Evolutionary conservation across 2,113 vertebrate genomes (phyloP), one percentile per base, ranked within the genome.

Genomic region (Protobothrops mucrosquamatus): DNA sequence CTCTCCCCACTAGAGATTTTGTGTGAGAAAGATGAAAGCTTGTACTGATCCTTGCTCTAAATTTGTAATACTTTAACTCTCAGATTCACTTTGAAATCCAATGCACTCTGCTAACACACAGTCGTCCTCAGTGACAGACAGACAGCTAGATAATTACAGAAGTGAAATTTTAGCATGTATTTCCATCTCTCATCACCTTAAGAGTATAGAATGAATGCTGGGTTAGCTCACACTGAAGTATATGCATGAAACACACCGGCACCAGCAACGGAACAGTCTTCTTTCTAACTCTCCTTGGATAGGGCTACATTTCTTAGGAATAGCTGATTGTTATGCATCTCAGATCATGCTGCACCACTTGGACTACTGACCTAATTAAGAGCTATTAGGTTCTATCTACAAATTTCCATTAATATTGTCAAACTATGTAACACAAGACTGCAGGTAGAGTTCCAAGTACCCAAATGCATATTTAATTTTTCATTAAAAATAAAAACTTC

Each of bases 51-150:
- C 88, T 15, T 69, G 34, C 85, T 90, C 51, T 61, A 87, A 85
- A 81, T 59, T 39, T 7, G 61, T 91, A 18, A 23, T 0, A 0
- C 1, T 56, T n/a, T 2, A 0, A 4, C 1, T 34, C 61, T 20
- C 89, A 29, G 48, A 0, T 0, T 69, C 0, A 59, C n/a, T 74
- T 89, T 91, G 69, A 89, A 61, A 74, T 64, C 87, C 18, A 43
- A 92, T 46, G 39, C 14, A 85, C 46, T 93, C 39, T 26, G 87
- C 51, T 89, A 46, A 56, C 46, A 90, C 39, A 29, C 20, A 59
- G 88, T 46, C 23, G 22, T 90, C 46, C 69, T 26, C 54, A 89
- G 14, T 85, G 64, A 89, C 24, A 85, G 92, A 61, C 29, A 9
- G 55, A 89, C 64, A 85, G 54, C 69, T 59, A 59, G 92, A 85